Percentiles rank a stretch among this genome's conserved stretches.
Evolutionary conservation across 1,140 invertebrate genomes (phyloP).

Genomic region (Anoplolepis gracilipes): DNA sequence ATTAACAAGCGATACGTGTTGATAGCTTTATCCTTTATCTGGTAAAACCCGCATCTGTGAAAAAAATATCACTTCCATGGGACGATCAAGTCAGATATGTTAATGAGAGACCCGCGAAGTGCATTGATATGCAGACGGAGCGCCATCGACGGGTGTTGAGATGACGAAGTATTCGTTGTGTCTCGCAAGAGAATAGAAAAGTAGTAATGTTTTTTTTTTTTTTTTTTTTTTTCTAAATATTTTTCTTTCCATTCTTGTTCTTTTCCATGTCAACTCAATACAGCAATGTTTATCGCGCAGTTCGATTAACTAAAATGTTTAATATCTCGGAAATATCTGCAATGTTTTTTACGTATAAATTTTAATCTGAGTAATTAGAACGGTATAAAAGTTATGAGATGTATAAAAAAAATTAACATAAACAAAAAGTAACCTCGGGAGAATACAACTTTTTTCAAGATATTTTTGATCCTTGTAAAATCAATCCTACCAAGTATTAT

Average conservation of each 20-base stretch:
- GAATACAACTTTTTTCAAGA: not conserved
- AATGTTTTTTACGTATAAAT: not conserved
- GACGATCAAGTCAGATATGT: conserved; percentile 54
- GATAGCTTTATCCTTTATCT: not conserved
- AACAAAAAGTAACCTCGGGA: not conserved
- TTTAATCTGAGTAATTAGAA: not conserved
- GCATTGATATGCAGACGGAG: conserved; percentile 79
- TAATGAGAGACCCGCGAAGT: conserved; percentile 63
- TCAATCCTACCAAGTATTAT: conserved; percentile 7
- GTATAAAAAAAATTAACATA: not conserved
- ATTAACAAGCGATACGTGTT: not conserved
- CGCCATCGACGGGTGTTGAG: conserved; percentile 72
- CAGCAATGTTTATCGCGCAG: not conserved
- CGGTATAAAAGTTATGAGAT: not conserved
- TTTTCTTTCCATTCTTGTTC: not conserved
- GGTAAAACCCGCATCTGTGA: not conserved
- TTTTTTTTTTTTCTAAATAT: not conserved
- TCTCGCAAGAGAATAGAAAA: conserved; percentile 64
- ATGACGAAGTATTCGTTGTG: conserved; percentile 73
- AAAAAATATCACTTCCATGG: conserved; percentile 30
- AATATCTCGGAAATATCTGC: not conserved
- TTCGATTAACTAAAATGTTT: not conserved
- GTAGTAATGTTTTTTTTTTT: conserved; percentile 42
- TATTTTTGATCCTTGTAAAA: conserved; percentile 11
- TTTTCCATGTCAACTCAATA: not conserved